Evolutionary conservation across 2,888 invertebrate genomes (phyloP).

Genomic region (Lasioglossum morio): DNA sequence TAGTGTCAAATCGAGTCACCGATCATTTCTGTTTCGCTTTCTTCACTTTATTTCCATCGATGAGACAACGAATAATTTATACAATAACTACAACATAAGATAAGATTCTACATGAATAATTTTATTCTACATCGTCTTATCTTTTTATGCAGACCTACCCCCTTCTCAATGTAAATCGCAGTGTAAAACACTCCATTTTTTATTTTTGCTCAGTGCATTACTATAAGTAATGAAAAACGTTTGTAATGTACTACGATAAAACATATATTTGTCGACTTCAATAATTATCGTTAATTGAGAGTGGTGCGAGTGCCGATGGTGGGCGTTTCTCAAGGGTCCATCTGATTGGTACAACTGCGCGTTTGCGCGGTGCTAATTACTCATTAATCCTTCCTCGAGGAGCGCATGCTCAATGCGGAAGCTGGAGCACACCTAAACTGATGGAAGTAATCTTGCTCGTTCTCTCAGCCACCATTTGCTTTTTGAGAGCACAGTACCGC

Average conservation of each 20-base stretch:
- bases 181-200: neutral
- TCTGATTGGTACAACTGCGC: slow-evolving; percentile 58
- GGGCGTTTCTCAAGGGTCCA: slow-evolving; percentile 15
- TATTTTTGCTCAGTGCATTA: too few relatives aligned
- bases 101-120: too few relatives aligned
- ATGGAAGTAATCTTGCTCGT: neutral
- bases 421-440: neutral
- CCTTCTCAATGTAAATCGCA: too few relatives aligned
- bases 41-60: neutral
- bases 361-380: slow-evolving; percentile 71
- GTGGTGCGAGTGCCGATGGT: neutral
- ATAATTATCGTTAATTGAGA: neutral
- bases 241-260: neutral
- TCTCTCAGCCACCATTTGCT: neutral
- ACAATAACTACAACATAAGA: too few relatives aligned
- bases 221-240: neutral
- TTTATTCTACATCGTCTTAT: too few relatives aligned
- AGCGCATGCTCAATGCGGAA: slow-evolving; percentile 62
- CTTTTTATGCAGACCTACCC: too few relatives aligned
- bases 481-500: neutral
- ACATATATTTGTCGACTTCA: neutral
- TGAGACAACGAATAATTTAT: neutral
- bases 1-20: neutral
- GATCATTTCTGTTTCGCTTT: neutral
- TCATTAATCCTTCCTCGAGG: slow-evolving; percentile 72